These are phyloP conservation scores for Agrenia bidenticulata DNA, from an alignment of 2,888 invertebrate species.

Conservation along the genomic window DNA sequence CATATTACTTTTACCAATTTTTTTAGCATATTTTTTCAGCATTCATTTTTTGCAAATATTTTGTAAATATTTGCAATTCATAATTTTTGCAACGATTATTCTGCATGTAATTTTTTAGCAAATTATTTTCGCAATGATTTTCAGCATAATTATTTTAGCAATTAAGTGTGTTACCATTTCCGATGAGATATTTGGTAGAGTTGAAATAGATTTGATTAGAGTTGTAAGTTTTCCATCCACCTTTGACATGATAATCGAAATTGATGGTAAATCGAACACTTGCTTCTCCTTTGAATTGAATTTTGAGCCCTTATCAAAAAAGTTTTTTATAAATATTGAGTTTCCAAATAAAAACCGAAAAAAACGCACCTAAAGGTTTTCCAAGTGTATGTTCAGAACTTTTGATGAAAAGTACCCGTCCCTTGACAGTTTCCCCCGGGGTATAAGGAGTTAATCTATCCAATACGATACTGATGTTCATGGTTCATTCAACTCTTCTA, in stretches of 20 bases:
- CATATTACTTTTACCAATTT: neutral
- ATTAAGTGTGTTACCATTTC: conserved; percentile 36
- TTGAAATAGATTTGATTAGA: conserved; percentile 30
- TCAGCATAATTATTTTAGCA: too few relatives aligned
- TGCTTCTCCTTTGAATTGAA: conserved; percentile 35
- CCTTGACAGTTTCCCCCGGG: conserved; percentile 34
- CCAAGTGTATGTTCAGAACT: conserved; percentile 20
- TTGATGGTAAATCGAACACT: conserved; percentile 35
- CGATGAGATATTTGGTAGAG: conserved; percentile 30
- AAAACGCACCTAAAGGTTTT: conserved; percentile 2
- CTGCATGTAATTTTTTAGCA: too few relatives aligned
- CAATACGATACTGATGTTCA: conserved; percentile 30
- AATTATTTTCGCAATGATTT: too few relatives aligned
- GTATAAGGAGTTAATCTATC: conserved; percentile 32
- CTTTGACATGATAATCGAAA: conserved; percentile 28
- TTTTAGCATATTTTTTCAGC: neutral
- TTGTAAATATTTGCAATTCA: too few relatives aligned
- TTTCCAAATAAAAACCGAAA: neutral
- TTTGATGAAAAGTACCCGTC: conserved; percentile 33
- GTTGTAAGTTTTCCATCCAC: conserved; percentile 19
- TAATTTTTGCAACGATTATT: too few relatives aligned
- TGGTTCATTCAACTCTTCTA: too few relatives aligned
- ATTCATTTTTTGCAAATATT: neutral
- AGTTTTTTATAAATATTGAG: neutral
- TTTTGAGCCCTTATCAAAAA: conserved; percentile 26